Conservation (phyloP, 53 echinoderm and acorn worm genomes). For the Hippasteria phrygiana region DNA sequence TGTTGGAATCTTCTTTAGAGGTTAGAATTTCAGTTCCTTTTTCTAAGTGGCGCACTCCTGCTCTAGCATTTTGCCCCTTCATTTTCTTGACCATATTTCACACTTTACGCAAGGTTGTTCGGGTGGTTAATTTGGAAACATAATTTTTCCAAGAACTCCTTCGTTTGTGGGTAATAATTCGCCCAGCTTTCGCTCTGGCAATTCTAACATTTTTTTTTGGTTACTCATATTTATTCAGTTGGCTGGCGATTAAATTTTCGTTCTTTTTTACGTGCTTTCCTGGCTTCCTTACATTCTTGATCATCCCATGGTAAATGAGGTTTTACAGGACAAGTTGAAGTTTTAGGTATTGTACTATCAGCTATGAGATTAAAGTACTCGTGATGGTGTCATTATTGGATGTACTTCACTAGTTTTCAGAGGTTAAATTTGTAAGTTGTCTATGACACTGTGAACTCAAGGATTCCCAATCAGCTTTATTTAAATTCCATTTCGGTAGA, state of each 20-base stretch:
- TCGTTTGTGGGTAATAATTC: neutral
- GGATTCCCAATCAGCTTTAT: too few species aligned
- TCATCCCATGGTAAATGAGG: neutral
- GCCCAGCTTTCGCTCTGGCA: neutral
- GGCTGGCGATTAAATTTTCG: neutral
- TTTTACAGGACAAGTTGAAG: neutral
- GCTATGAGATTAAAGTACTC: neutral
- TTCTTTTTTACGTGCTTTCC: neutral
- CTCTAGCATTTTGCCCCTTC: neutral
- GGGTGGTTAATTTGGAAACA: neutral
- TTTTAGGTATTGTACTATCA: neutral
- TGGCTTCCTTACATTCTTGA: constrained; percentile 9
- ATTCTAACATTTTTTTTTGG: neutral
- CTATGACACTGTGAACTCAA: too few species aligned
- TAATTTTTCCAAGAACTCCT: neutral
- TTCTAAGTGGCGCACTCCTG: neutral
- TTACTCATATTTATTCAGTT: too few species aligned
- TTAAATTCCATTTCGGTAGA: too few species aligned
- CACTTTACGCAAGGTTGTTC: neutral
- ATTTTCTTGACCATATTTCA: constrained; percentile 1
- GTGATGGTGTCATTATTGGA: neutral
- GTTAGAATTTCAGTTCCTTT: neutral
- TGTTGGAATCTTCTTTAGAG: neutral
- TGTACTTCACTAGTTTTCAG: too few species aligned
- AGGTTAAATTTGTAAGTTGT: too few species aligned